Evolutionary conservation across 1,140 invertebrate species (phyloP), one percentile per base, ranked within the genome.

Genomic region (honey bee (Apis mellifera)): DNA sequence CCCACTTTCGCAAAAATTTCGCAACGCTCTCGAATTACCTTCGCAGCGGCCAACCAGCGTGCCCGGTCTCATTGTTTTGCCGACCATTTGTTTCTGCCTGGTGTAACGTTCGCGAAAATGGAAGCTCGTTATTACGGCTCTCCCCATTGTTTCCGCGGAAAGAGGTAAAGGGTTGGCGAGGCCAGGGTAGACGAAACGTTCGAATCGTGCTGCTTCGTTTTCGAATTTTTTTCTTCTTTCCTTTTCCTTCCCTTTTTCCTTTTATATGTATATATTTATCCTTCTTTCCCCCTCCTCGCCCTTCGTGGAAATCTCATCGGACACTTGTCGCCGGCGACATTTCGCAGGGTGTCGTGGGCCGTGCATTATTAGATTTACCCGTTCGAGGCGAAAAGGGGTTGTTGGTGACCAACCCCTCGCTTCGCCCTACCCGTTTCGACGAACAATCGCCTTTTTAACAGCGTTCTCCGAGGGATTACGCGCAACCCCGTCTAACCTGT

Each of bases 321-420:
- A 75, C 75, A 77, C 26, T 77, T 84, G 69, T 89, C 84, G 64
- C 65, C 66, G 71, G 74, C 73, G 77, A 79, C 73, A 81, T 81
- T 87, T 89, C 64, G 82, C 78, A 78, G 75, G 60, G 78, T 78
- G 78, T 78, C 70, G 74, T 64, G 62, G 69, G 66, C 70, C 77
- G 66, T 74, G 60, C 78, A 70, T 82, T 89, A 89, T 86, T 90
- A 84, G 82, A 88, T 90, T 83, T 86, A 77, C 80, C 73, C 82
- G 23, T 89, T 80, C 54, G 79, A 86, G 77, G 54, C 75, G 69
- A 83, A 59, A 78, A n/a, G n/a, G 83, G 88, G 76, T 84, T 62
- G 76, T 84, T 57, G 59, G 62, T n/a, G n/a, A n/a, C 62, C 62
- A 65, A 79, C 71, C 54, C 65, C 55, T 66, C 26, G 50, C 52